phyloP scores from a whole-genome alignment of 2,797 vertebrate genomes.

The Apogon hyalosoma region DNA sequence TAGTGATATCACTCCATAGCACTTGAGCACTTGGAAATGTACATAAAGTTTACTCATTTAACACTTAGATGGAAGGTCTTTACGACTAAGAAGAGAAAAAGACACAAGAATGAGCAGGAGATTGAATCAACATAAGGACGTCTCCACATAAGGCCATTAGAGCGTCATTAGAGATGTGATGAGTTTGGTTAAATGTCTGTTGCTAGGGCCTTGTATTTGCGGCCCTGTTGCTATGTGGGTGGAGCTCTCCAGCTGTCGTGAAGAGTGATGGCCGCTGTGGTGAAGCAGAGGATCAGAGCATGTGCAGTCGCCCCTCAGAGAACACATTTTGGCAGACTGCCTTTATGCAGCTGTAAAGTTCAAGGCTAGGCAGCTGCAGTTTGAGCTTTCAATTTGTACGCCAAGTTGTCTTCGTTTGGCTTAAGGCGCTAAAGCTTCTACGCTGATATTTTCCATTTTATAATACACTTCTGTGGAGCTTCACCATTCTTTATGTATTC shows the following conservation, averaged over 20 bases:
- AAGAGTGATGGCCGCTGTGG: slow-evolving; percentile 58
- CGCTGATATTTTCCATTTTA: background rate
- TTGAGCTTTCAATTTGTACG: slow-evolving; percentile 13
- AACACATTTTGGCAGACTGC: slow-evolving; percentile 53
- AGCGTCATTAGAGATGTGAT: background rate
- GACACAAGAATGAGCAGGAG: background rate
- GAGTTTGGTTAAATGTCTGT: slow-evolving; percentile 46
- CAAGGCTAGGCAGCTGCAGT: slow-evolving; percentile 55
- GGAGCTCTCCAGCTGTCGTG: slow-evolving; percentile 78
- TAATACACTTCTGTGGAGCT: background rate
- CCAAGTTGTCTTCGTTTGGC: background rate
- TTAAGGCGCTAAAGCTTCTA: too few species aligned
- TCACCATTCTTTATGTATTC: background rate
- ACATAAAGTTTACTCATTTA: background rate
- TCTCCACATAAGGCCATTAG: background rate
- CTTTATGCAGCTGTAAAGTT: slow-evolving; percentile 51
- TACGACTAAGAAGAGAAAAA: background rate
- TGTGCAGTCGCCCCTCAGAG: slow-evolving; percentile 51
- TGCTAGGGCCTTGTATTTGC: slow-evolving; percentile 65
- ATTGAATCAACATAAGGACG: slow-evolving; percentile 1
- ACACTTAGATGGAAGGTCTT: background rate
- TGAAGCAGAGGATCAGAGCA: slow-evolving; percentile 50
- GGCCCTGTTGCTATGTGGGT: slow-evolving; percentile 57
- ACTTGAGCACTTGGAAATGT: too few species aligned
- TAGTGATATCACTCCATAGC: too few species aligned